phyloP scores from a whole-genome alignment of 2,797 vertebrate genomes.

The Carcharodon carcharias region DNA sequence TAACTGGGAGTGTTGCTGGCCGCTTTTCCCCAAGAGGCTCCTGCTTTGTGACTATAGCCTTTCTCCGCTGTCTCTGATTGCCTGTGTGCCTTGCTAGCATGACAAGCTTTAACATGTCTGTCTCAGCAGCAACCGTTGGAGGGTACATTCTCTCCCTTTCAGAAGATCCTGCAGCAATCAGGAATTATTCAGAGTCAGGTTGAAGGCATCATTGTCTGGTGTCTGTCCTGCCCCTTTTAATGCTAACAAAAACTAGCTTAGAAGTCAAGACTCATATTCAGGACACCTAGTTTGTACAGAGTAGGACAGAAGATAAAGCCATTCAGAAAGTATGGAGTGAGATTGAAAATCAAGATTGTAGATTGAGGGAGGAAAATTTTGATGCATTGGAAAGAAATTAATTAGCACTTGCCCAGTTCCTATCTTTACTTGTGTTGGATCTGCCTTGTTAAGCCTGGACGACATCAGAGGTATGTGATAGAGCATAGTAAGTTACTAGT shows the following conservation, averaged over 20 bases:
- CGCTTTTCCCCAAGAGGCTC: no score
- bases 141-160: background rate
- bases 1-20: background rate
- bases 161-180: background rate
- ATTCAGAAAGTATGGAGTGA: background rate
- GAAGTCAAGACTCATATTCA: background rate
- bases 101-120: background rate
- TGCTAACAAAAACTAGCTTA: background rate
- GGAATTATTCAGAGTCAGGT: background rate
- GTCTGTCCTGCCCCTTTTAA: background rate
- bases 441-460: background rate
- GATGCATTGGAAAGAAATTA: background rate
- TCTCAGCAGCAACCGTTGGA: background rate
- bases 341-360: background rate
- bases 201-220: background rate
- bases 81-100: background rate
- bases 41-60: background rate
- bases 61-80: background rate
- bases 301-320: background rate
- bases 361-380: background rate
- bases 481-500: background rate
- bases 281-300: background rate
- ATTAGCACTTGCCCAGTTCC: background rate
- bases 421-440: background rate
- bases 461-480: background rate